Evolutionary conservation across 2,888 invertebrate species (phyloP).

Genomic region (Amiota mariae): DNA sequence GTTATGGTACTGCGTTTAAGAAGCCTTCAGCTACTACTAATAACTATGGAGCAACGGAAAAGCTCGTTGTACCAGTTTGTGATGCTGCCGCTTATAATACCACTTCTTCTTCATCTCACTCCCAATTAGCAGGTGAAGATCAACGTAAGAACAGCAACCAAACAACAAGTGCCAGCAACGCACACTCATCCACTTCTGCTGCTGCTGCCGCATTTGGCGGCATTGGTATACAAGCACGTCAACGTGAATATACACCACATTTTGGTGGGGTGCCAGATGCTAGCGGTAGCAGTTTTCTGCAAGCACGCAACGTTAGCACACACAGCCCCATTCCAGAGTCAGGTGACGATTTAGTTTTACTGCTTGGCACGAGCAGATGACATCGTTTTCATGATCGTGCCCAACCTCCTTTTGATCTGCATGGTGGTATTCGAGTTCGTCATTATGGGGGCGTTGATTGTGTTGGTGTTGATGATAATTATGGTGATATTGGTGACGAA

Average conservation of each 20-base stretch:
- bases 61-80: conserved; percentile 55
- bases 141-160: conserved; percentile 45
- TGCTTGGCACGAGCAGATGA: conserved; percentile 68
- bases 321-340: conserved; percentile 65
- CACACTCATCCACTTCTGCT: conserved; percentile 30
- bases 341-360: conserved; percentile 64
- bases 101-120: conserved; percentile 50
- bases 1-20: conserved; percentile 43
- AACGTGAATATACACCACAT: conserved; percentile 58
- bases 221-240: conserved; percentile 51
- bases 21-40: conserved; percentile 24
- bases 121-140: conserved; percentile 51
- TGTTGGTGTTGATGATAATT: conserved; percentile 17
- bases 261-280: conserved; percentile 55
- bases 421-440: not conserved
- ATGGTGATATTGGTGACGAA: conserved; percentile 46
- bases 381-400: conserved; percentile 56
- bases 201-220: conserved; percentile 41
- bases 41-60: conserved; percentile 67
- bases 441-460: conserved; percentile 22
- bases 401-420: conserved; percentile 28
- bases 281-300: conserved; percentile 59
- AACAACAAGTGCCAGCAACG: conserved; percentile 28
- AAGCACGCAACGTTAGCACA: conserved; percentile 56
- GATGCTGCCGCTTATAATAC: conserved; percentile 39